Conservation (phyloP, 2,888 invertebrate species). For the Atrina japonica region DNA sequence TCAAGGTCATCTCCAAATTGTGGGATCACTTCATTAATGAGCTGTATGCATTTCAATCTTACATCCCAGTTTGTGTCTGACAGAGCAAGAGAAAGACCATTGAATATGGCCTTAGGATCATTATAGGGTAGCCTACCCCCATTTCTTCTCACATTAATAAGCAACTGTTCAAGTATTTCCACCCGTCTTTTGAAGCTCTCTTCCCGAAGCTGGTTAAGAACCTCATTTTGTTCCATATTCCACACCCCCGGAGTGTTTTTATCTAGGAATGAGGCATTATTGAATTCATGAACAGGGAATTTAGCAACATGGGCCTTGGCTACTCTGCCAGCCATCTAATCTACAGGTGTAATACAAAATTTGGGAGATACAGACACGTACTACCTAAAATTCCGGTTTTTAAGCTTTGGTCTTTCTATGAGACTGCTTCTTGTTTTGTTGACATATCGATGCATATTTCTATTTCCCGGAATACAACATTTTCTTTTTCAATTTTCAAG, state of each 20-base stretch:
- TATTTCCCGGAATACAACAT: background rate
- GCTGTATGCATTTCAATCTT: slow-evolving; percentile 80
- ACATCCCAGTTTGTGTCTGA: slow-evolving; percentile 81
- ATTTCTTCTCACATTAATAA: slow-evolving; percentile 75
- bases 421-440: background rate
- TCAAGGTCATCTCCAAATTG: slow-evolving; percentile 78
- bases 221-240: slow-evolving; percentile 79
- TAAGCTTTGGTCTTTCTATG: slow-evolving; percentile 3
- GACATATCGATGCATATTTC: background rate
- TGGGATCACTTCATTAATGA: slow-evolving; percentile 78
- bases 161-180: slow-evolving; percentile 76
- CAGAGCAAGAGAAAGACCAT: slow-evolving; percentile 79
- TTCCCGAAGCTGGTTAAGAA: slow-evolving; percentile 76
- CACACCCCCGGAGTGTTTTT: slow-evolving; percentile 71
- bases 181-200: slow-evolving; percentile 76
- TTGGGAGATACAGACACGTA: background rate
- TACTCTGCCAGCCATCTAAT: slow-evolving; percentile 64
- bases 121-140: slow-evolving; percentile 76
- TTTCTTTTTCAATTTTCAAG: slow-evolving; percentile 9
- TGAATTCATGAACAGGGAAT: slow-evolving; percentile 72
- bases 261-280: slow-evolving; percentile 70
- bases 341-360: slow-evolving; percentile 22
- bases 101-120: slow-evolving; percentile 76
- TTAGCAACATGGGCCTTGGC: slow-evolving; percentile 76
- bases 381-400: background rate